A percentile compares a stretch with the other conserved stretches of the same genome.
These are phyloP conservation scores for Physeter macrocephalus DNA, from an alignment of 2,113 vertebrate genomes.

Conservation along the genomic window DNA sequence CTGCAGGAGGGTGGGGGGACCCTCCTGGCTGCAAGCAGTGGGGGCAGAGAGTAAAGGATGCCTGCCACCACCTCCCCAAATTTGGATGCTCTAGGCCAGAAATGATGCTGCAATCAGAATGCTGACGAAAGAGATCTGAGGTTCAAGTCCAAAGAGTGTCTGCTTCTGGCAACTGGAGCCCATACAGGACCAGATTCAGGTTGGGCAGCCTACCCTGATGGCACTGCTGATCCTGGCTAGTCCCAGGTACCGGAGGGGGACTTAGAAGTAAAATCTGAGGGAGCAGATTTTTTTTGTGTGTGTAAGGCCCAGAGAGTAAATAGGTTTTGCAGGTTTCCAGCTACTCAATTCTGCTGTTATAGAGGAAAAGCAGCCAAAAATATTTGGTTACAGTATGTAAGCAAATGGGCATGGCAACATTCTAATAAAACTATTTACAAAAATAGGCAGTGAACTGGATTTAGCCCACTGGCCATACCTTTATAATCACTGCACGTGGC, in stretches of 20 bases:
- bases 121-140: neutral
- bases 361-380: neutral
- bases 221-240: neutral
- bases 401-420: neutral
- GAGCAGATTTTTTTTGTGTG: too few relatives aligned
- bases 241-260: neutral
- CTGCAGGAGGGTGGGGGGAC: neutral
- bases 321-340: neutral
- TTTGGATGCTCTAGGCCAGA: neutral
- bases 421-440: neutral
- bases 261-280: neutral
- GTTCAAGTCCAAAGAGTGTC: neutral
- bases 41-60: neutral
- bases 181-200: neutral
- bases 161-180: neutral
- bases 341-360: neutral
- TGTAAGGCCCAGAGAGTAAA: neutral
- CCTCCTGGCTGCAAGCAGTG: neutral
- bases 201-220: neutral
- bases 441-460: neutral
- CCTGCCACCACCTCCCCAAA: neutral
- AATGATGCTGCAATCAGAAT: accelerated
- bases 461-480: neutral
- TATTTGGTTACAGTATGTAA: neutral
- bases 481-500: neutral